phyloP scores from a whole-genome alignment of 2,888 invertebrate species.

The Ophion ventricosus region DNA sequence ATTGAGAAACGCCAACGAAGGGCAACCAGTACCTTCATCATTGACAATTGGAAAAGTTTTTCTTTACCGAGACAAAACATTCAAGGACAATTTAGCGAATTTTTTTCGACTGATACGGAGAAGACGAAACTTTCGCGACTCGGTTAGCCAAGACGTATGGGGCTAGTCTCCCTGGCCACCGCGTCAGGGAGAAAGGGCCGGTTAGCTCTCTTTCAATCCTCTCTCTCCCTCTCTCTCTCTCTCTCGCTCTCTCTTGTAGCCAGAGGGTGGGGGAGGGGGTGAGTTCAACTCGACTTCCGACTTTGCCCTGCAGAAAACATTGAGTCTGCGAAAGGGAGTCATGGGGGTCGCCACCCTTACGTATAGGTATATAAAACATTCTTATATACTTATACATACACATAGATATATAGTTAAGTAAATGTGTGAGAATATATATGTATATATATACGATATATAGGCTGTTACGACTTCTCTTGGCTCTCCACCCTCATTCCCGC shows the following conservation, averaged over 20 bases:
- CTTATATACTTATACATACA: neutral
- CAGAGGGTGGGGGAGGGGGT: neutral
- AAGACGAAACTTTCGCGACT: conserved; percentile 80
- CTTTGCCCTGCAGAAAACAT: conserved; percentile 83
- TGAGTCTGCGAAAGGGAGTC: conserved; percentile 81
- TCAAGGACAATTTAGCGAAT: conserved; percentile 65
- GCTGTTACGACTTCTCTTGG: conserved; percentile 54
- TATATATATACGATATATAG: neutral
- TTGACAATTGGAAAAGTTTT: conserved; percentile 1
- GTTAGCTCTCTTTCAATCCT: conserved; percentile 48
- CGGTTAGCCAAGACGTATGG: conserved; percentile 82
- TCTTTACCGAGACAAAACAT: neutral
- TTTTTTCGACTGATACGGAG: conserved; percentile 67
- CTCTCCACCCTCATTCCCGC: conserved; percentile 65
- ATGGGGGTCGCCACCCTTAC: conserved; percentile 67
- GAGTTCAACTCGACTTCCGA: conserved; percentile 83
- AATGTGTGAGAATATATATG: no score
- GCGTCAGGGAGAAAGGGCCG: conserved; percentile 39
- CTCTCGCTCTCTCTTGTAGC: conserved; percentile 1
- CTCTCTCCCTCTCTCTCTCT: conserved; percentile 27
- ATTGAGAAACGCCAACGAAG: conserved; percentile 54
- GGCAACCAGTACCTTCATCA: neutral
- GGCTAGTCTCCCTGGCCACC: conserved; percentile 79
- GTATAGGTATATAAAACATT: conserved; percentile 22
- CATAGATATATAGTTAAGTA: neutral